Percentiles rank a stretch among this genome's conserved stretches.
Conservation (phyloP, 2,888 invertebrate species). For the Muscina levida region DNA sequence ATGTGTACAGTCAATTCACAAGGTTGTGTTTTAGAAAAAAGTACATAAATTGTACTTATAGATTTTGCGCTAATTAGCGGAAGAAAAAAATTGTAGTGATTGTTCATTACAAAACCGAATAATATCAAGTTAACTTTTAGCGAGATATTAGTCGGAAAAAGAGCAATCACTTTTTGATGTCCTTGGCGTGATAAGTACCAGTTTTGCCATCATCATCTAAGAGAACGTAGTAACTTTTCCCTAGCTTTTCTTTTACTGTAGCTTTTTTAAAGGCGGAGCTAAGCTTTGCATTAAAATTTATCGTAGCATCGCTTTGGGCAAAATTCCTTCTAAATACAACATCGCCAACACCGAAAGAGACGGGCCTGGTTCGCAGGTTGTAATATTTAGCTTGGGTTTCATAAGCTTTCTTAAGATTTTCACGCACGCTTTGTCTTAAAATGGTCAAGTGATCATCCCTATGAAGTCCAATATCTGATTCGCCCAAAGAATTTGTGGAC, state of each 20-base stretch:
- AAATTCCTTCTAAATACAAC: neutral
- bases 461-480: slow-evolving; percentile 49
- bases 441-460: neutral
- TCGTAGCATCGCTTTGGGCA: neutral
- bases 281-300: neutral
- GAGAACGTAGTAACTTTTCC: neutral
- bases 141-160: too few species aligned
- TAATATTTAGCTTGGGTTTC: too few species aligned
- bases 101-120: too few species aligned
- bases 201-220: neutral
- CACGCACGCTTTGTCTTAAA: neutral
- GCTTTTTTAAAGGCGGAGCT: neutral
- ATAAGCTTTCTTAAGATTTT: too few species aligned
- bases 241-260: neutral
- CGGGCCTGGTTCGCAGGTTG: neutral
- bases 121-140: too few species aligned
- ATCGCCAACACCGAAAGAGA: neutral
- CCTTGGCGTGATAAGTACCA: neutral
- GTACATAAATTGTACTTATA: too few species aligned
- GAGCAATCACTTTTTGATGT: neutral
- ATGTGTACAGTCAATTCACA: too few species aligned
- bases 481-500: too few species aligned
- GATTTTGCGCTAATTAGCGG: too few species aligned
- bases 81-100: too few species aligned
- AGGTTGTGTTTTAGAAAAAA: too few species aligned